Conservation (phyloP, 2,113 vertebrate genomes). For the Eulemur macaco region DNA sequence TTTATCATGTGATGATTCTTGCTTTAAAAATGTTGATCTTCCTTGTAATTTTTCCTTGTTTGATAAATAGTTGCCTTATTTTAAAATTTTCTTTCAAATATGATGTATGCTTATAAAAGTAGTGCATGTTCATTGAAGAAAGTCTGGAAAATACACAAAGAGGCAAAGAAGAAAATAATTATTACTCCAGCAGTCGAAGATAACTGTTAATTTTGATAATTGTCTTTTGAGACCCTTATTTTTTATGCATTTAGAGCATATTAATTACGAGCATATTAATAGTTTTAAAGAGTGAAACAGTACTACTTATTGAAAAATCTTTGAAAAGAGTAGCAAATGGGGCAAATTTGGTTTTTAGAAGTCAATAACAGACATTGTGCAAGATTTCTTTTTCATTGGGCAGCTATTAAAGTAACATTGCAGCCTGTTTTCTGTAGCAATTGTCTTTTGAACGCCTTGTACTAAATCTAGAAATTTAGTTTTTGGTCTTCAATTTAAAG, state of each 20-base stretch:
- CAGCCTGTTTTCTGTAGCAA: conserved; percentile 71
- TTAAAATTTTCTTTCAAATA: not conserved
- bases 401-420: conserved; percentile 58
- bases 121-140: not conserved
- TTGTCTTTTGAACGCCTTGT: conserved; percentile 77
- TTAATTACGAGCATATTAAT: conserved; percentile 25
- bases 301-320: conserved; percentile 15
- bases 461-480: conserved; percentile 71
- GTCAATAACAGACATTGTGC: conserved; percentile 66
- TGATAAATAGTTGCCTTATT: conserved; percentile 20
- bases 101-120: not conserved
- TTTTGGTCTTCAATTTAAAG: conserved; percentile 70
- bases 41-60: conserved; percentile 8
- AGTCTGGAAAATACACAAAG: not conserved
- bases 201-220: not conserved
- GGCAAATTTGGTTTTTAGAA: conserved; percentile 65
- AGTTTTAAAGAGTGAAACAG: not conserved
- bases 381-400: conserved; percentile 66
- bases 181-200: not conserved
- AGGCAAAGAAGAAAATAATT: not conserved
- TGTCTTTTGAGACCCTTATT: not conserved
- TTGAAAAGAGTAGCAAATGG: not conserved
- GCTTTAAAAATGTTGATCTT: not conserved
- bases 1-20: not conserved
- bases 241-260: not conserved